Base-by-base conservation (phyloP, 2,888 invertebrate species). In the Dorcus hopei region DNA sequence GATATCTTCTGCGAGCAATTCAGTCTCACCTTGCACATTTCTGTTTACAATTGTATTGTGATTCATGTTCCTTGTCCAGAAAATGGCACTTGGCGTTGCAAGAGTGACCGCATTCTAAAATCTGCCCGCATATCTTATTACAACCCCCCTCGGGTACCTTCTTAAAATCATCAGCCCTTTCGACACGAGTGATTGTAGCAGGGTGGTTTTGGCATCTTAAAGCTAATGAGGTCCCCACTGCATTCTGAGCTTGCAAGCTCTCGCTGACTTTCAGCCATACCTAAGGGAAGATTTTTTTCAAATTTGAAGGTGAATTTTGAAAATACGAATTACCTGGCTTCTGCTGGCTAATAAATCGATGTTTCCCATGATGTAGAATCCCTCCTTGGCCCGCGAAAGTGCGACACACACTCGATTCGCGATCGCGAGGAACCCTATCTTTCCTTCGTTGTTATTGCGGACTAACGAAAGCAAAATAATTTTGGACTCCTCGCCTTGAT, bases 401-500 rank as follows among this genome's bases (percentile, higher is more conserved):
- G 90, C 89, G 0, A 92, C 91, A 71, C 91, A 90, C 45, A 91
- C 85, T 45, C 91, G 82, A 74, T 91, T 91, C 40, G 84, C 81
- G 23, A 84, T 85, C 3, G 79, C 77, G 7, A 92, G 77, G 74
- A 91, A 92, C 0, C 91, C 92, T 63, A 91, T 87, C 57, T 81
- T 84, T 51, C 82, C 81, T 9, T 84, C 81, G 45, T 77, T 73
- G 77, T 91, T 91, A 71, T 87, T 91, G 71, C 93, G 82, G 0
- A 93, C 93, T 9, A 93, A 75, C 0, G 92, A 91, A 59, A 93
- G 76, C 64, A 93, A 81, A 52, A 93, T 87, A 69, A 93, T 90
- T 72, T 86, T 86, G 71, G 85, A 87, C 79, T 91, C 92, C 70
- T 91, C 87, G 0, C 93, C 92, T 79, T 93, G 93, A 70, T 85